These are phyloP conservation scores for Trichomalopsis sarcophagae DNA, from an alignment of 1,140 invertebrate genomes.

Conservation along the genomic window DNA sequence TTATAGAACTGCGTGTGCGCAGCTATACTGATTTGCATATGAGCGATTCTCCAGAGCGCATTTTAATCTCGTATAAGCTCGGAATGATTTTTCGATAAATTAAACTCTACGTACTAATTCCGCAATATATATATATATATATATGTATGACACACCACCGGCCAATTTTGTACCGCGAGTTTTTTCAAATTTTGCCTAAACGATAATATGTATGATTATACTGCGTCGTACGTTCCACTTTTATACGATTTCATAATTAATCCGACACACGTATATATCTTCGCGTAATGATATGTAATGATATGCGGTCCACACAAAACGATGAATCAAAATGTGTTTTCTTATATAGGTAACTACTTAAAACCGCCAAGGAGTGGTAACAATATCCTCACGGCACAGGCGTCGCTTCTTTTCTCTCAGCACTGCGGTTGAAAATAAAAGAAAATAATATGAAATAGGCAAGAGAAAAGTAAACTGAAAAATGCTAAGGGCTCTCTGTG, in stretches of 20 bases:
- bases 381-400: neutral
- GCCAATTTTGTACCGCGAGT: neutral
- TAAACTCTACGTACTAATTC: no score
- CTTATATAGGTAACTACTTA: neutral
- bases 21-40: no score
- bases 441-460: neutral
- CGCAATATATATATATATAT: neutral
- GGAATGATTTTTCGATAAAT: no score
- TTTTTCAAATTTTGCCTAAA: neutral
- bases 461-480: slow-evolving; percentile 22
- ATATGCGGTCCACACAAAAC: neutral
- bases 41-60: no score
- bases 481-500: slow-evolving; percentile 20
- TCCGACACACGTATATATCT: neutral
- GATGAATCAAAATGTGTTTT: slow-evolving; percentile 40
- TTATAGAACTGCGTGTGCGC: neutral
- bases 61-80: no score
- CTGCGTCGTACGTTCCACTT: neutral
- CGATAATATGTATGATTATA: neutral
- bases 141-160: neutral
- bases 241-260: neutral
- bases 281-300: no score
- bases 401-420: neutral
- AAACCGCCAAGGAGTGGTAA: neutral
- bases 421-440: neutral